Percentiles rank a stretch among this genome's conserved stretches.
Evolutionary conservation across 2,113 vertebrate genomes (phyloP).

Genomic region (Onychostoma macrolepis): DNA sequence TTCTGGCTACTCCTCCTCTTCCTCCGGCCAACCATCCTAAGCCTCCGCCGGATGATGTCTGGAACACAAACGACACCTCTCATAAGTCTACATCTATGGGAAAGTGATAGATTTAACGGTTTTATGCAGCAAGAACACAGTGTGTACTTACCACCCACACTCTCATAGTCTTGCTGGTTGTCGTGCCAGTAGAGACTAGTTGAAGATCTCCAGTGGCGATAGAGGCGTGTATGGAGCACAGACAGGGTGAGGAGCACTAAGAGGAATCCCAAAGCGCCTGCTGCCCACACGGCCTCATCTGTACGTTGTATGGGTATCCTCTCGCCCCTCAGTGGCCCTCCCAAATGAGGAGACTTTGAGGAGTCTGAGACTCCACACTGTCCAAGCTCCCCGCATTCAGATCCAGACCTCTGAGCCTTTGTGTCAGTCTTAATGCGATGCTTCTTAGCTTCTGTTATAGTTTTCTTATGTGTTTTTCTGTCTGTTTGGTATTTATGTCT

Average conservation of each 20-base stretch:
- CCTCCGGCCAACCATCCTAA: slow-evolving; percentile 68
- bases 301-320: slow-evolving; percentile 73
- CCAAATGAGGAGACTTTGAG: background rate
- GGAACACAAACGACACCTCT: slow-evolving; percentile 42
- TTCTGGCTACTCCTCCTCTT: slow-evolving; percentile 62
- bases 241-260: slow-evolving; percentile 80
- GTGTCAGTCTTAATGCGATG: slow-evolving; percentile 48
- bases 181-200: slow-evolving; percentile 86
- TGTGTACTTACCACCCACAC: slow-evolving; percentile 69
- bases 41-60: slow-evolving; percentile 79
- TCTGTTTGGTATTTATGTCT: background rate
- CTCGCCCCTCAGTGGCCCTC: background rate
- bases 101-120: background rate
- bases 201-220: slow-evolving; percentile 78
- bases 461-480: slow-evolving; percentile 1
- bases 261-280: slow-evolving; percentile 84
- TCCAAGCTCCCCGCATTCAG: background rate
- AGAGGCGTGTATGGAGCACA: slow-evolving; percentile 77
- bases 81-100: background rate
- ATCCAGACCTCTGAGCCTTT: background rate
- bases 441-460: background rate
- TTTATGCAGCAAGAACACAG: background rate
- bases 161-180: slow-evolving; percentile 73
- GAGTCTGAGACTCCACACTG: slow-evolving; percentile 4
- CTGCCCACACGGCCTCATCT: slow-evolving; percentile 86